A percentile compares a stretch with the other conserved stretches of the same genome.
These are phyloP conservation scores for Alsophila aescularia DNA, from an alignment of 2,888 invertebrate species.

Conservation along the genomic window DNA sequence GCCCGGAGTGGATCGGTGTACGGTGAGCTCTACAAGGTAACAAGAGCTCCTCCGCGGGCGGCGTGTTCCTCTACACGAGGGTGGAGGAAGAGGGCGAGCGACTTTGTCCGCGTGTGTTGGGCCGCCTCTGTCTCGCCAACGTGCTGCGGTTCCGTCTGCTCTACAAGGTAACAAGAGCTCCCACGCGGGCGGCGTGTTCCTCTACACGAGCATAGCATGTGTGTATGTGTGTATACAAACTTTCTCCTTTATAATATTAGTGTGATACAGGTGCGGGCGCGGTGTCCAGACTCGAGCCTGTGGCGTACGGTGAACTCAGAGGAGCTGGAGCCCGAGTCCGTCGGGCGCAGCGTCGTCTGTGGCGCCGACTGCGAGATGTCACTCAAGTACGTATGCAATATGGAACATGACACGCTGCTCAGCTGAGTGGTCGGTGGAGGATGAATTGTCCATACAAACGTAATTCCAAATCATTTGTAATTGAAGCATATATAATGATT, in stretches of 20 bases:
- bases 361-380: slow-evolving; percentile 55
- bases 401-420: not conserved
- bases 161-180: slow-evolving; percentile 58
- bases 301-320: slow-evolving; percentile 63
- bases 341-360: slow-evolving; percentile 63
- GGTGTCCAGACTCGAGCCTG: slow-evolving; percentile 35
- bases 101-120: slow-evolving; percentile 54
- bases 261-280: slow-evolving; percentile 63
- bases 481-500: no score
- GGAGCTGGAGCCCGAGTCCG: slow-evolving; percentile 56
- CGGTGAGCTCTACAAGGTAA: slow-evolving; percentile 63
- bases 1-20: no score
- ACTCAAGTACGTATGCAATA: slow-evolving; percentile 60
- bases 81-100: slow-evolving; percentile 52
- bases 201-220: no score
- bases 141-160: slow-evolving; percentile 58
- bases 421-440: no score
- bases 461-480: no score
- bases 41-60: slow-evolving; percentile 26
- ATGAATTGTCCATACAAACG: no score
- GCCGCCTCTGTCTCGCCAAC: slow-evolving; percentile 65
- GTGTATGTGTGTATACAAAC: no score
- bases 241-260: no score
- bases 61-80: slow-evolving; percentile 48
- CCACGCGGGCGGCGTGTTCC: no score